Percentiles rank a stretch among this genome's conserved stretches.
Conservation (phyloP, 2,113 vertebrate species). For the Sakesphorus luctuosus region DNA sequence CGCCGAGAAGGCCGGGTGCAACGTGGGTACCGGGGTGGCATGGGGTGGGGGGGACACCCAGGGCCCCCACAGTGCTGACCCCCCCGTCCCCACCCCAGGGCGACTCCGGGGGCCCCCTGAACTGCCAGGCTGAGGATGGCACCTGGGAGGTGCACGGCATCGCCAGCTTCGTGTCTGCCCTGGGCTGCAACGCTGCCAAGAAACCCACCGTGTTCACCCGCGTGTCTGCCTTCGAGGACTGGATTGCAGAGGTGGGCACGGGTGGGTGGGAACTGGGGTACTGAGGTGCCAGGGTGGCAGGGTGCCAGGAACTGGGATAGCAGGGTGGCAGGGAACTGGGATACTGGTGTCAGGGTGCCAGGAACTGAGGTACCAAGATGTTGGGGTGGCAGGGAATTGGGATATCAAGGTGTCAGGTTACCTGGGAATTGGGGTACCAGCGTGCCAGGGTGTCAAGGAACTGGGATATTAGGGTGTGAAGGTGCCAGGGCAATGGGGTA, state of each 20-base stretch:
- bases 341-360: no score
- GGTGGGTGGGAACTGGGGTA: not conserved
- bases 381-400: no score
- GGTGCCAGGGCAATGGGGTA: not conserved
- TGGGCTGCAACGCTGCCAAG: not conserved
- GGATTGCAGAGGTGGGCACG: not conserved
- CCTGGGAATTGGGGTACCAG: rapidly evolving
- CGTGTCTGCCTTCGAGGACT: not conserved
- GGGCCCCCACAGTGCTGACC: rapidly evolving
- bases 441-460: not conserved
- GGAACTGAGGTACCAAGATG: no score
- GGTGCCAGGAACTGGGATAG: not conserved
- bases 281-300: not conserved
- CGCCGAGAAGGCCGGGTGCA: not conserved
- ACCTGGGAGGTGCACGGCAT: conserved; percentile 25
- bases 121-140: conserved; percentile 10
- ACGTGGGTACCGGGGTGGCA: rapidly evolving
- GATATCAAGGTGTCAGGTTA: not conserved
- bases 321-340: not conserved
- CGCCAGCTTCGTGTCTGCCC: not conserved
- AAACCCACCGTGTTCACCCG: conserved; percentile 35
- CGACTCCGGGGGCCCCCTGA: not conserved
- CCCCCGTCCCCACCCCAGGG: not conserved
- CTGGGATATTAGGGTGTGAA: not conserved
- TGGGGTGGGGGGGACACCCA: rapidly evolving